Base-by-base conservation (phyloP, 2,113 vertebrate genomes). In the Felis catus region DNA sequence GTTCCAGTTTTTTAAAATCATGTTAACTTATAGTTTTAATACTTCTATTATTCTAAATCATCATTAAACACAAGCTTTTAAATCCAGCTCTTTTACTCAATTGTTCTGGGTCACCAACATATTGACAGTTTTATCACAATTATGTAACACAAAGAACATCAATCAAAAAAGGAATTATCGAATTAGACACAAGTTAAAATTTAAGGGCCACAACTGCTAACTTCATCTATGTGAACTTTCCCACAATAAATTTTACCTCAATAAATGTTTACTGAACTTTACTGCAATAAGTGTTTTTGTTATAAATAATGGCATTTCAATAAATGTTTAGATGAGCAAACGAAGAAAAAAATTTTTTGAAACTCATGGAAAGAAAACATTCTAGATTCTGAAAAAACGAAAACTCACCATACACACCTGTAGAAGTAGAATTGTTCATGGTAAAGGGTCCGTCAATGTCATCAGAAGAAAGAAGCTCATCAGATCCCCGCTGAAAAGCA, bases 361-460 rank as follows among this genome's bases (percentile, higher is more conserved):
- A 94, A 74, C 4, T 5, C 48, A 61, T 1, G 8, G 39, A 93
- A 92, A 97, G 27, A 91, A 96, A 92, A 83, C 19, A 41, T 4
- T 41, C 21, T 9, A 45, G n/a, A 94, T 51, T 93, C 33, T 5
- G 14, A 82, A 79, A 58, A 81, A 82, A 94, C 83, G 68, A 65
- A 89, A 87, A 97, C 94, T 97, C 21, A 97, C 53, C 79, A 96
- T 99, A 98, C 70, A 98, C 95, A 99, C 99, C 99, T 99, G 98
- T 96, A 98, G 96, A 76, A 98, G 98, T 98, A 97, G 99, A 99
- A 98, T 9, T 98, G 97, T 94, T 99, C 99, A 99, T 99, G 98
- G 98, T 99, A 98, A 98, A 98, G 97, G 85, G 85, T 95, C 92
- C 97, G 94, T 98, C 98, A 97, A 92, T 92, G 97, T 98, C 96